These are phyloP conservation scores for Leontocebus nigricollis DNA, from an alignment of 2,797 vertebrate species.

Conservation along the genomic window DNA sequence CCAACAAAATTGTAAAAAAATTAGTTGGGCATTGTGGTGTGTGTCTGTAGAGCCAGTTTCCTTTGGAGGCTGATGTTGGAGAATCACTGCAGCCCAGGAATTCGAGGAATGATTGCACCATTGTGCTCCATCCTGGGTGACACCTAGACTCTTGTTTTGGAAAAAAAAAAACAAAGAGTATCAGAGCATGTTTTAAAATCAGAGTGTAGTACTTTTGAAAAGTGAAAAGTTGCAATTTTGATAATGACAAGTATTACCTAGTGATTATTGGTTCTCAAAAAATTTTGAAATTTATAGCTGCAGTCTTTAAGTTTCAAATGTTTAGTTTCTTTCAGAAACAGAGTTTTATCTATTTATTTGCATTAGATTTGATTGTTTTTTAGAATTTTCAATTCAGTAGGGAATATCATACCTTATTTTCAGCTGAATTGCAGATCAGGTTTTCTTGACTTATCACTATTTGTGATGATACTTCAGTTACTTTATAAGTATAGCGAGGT, in stretches of 20 bases:
- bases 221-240: not conserved
- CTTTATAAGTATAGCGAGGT: not conserved
- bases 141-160: not conserved
- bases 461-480: constrained; percentile 28
- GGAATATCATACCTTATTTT: not conserved
- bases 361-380: not conserved
- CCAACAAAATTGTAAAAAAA: not conserved
- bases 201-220: not conserved
- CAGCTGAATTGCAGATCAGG: not conserved
- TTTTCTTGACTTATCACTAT: constrained; percentile 9
- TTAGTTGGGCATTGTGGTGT: not conserved
- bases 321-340: not conserved
- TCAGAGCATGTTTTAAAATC: not conserved
- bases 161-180: not conserved
- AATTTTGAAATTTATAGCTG: not conserved
- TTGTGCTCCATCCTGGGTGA: not conserved
- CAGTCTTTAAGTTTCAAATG: constrained; percentile 10
- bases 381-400: constrained; percentile 1
- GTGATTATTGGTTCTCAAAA: not conserved
- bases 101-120: not conserved
- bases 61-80: not conserved
- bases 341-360: not conserved
- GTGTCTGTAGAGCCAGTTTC: not conserved
- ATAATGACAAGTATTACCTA: not conserved
- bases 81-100: not conserved